These are phyloP conservation scores for Andricus grossulariae DNA, from an alignment of 1,140 invertebrate species.

Conservation along the genomic window DNA sequence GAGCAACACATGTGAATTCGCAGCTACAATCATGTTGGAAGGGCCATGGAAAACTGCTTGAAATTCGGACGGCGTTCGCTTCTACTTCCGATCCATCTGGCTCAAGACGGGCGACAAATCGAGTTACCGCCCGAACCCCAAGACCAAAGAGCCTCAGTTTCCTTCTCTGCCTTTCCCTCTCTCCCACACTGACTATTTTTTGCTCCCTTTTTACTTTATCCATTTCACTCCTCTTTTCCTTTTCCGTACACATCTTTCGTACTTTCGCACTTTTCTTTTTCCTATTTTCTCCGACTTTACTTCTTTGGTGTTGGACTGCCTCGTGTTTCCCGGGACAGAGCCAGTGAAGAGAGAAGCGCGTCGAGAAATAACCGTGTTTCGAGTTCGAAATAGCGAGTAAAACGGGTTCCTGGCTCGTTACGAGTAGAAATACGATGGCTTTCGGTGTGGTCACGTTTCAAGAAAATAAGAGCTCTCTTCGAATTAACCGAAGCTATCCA, in stretches of 20 bases:
- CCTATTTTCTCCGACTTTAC: conserved; percentile 1
- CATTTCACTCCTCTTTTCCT: neutral
- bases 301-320: neutral
- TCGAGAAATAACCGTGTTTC: conserved; percentile 48
- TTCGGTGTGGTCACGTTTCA: conserved; percentile 52
- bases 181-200: neutral
- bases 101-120: conserved; percentile 69
- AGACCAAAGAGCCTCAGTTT: conserved; percentile 64
- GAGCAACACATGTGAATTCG: conserved; percentile 22
- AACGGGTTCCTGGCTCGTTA: conserved; percentile 52
- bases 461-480: conserved; percentile 48
- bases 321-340: conserved; percentile 6
- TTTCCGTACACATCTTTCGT: neutral
- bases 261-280: conserved; percentile 2
- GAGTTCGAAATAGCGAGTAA: conserved; percentile 54
- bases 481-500: conserved; percentile 43
- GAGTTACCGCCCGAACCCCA: conserved; percentile 64
- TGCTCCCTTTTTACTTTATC: neutral
- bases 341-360: neutral
- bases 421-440: conserved; percentile 41
- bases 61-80: conserved; percentile 64
- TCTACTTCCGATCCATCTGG: conserved; percentile 70
- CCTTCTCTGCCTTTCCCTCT: conserved; percentile 54
- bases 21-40: conserved; percentile 8
- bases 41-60: conserved; percentile 52